Evolutionary conservation across 1,140 invertebrate species (phyloP).

Genomic region (Megalonaias nervosa): DNA sequence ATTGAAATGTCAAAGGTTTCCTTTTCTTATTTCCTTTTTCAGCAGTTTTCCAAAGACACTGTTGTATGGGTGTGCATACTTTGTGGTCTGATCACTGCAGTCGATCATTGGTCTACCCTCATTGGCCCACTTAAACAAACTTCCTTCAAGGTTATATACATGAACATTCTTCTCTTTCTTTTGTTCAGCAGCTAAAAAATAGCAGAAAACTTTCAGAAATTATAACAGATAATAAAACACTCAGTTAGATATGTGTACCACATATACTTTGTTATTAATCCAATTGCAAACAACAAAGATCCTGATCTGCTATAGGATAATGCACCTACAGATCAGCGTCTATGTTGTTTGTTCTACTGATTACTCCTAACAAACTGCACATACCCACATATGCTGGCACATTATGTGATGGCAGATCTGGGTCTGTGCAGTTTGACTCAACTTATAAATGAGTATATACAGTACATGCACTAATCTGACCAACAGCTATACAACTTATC

Average conservation of each 20-base stretch:
- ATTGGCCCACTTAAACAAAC: conserved; percentile 68
- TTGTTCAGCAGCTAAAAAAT: not conserved
- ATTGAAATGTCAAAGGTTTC: not conserved
- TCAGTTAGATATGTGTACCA: not conserved
- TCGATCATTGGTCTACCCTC: conserved; percentile 59
- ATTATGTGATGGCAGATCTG: too few relatives aligned
- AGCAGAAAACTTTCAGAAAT: not conserved
- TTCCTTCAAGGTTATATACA: conserved; percentile 61
- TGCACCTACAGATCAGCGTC: too few relatives aligned
- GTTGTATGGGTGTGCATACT: conserved; percentile 60
- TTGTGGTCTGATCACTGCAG: conserved; percentile 40
- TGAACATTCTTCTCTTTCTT: not conserved
- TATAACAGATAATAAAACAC: not conserved
- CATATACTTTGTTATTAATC: not conserved
- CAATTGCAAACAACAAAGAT: too few relatives aligned
- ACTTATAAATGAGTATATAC: too few relatives aligned
- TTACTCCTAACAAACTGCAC: too few relatives aligned
- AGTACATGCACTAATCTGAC: not conserved
- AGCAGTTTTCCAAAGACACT: conserved; percentile 58
- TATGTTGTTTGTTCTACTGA: too few relatives aligned
- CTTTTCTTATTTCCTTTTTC: conserved; percentile 41
- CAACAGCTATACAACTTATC: not conserved
- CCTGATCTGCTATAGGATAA: too few relatives aligned
- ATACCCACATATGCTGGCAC: too few relatives aligned
- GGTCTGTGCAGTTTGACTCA: too few relatives aligned